Conservation (phyloP, 2,113 vertebrate species). For the Otus sunia region DNA sequence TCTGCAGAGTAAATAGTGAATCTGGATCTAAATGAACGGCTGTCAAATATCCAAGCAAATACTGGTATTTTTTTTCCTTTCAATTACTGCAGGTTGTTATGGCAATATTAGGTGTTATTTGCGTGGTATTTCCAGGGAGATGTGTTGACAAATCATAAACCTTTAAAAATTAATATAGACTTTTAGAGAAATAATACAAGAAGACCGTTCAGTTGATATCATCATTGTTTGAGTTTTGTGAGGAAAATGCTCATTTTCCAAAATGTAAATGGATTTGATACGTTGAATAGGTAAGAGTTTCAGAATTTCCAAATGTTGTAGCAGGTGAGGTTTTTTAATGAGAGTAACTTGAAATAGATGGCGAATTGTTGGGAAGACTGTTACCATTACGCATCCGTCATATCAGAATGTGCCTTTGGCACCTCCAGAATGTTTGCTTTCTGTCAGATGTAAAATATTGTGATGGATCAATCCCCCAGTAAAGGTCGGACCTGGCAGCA, state of each 20-base stretch:
- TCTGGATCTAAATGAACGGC: background rate
- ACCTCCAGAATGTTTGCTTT: conserved; percentile 19
- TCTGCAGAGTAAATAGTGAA: background rate
- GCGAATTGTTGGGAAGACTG: background rate
- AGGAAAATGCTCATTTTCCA: background rate
- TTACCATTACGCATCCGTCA: background rate
- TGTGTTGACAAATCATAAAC: background rate
- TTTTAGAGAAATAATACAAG: background rate
- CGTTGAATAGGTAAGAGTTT: background rate
- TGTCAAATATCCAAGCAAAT: background rate
- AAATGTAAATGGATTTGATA: background rate
- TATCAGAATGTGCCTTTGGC: conserved; percentile 11
- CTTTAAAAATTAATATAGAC: background rate
- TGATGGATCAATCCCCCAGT: conserved; percentile 75
- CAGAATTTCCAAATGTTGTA: background rate
- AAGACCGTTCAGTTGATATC: background rate
- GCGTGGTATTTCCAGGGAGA: background rate
- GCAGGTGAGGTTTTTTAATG: background rate
- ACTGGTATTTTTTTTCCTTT: background rate
- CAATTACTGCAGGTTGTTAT: background rate
- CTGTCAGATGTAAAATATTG: background rate
- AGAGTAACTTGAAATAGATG: background rate
- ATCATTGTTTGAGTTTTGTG: background rate
- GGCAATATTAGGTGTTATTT: background rate
- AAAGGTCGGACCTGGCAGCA: conserved; percentile 80